Conservation (phyloP, 2,113 vertebrate species). For the Sporophila hypoxantha region DNA sequence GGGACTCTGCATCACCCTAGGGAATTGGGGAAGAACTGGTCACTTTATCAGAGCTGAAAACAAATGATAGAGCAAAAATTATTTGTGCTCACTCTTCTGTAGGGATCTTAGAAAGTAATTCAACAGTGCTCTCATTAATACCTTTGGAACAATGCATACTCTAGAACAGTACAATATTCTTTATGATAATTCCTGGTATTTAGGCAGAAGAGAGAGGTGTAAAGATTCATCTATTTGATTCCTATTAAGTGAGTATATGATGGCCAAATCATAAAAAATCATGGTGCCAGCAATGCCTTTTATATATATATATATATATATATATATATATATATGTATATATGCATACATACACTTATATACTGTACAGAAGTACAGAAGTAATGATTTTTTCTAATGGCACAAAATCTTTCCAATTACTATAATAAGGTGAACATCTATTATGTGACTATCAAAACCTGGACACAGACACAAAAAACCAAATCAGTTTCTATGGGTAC, state of each 20-base stretch:
- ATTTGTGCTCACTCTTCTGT: neutral
- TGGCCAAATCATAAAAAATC: neutral
- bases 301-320: neutral
- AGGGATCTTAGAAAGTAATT: neutral
- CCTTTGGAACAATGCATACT: neutral
- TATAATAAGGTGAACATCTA: neutral
- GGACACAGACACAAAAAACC: neutral
- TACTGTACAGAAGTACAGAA: neutral
- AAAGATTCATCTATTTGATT: neutral
- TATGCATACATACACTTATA: neutral
- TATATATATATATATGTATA: neutral
- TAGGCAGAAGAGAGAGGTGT: neutral
- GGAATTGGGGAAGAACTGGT: neutral
- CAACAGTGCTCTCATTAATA: neutral
- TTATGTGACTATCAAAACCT: neutral
- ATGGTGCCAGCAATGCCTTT: neutral
- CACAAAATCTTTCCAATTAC: neutral
- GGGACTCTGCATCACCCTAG: neutral
- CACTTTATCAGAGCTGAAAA: neutral
- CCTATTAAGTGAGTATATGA: neutral
- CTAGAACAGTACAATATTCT: neutral
- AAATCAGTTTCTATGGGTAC: neutral
- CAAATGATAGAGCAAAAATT: neutral
- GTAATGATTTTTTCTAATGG: neutral
- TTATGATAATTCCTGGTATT: neutral